Conservation (phyloP, 2,888 invertebrate genomes). For the Molanna angustata region DNA sequence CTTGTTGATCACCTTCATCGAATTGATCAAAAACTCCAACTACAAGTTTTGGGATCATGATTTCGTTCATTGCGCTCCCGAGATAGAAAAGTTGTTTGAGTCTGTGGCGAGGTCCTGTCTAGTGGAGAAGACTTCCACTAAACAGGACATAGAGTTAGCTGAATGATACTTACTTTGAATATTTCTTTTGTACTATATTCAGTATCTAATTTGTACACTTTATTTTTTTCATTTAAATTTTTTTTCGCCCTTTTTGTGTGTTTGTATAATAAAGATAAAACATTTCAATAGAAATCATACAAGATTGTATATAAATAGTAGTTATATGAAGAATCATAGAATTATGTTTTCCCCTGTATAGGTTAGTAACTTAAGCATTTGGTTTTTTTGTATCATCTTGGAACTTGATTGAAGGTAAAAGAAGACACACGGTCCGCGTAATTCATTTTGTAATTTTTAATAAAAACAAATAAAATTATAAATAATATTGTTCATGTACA, state of each 20-base stretch:
- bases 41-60: conserved; percentile 99
- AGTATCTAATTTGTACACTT: no score
- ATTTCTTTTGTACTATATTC: no score
- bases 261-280: no score
- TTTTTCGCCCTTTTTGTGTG: no score
- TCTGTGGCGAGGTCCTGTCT: conserved; percentile 96
- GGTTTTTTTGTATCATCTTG: conserved; percentile 11
- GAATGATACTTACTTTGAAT: conserved; percentile 51
- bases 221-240: no score
- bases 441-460: conserved; percentile 19
- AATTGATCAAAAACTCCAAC: conserved; percentile 96
- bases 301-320: not conserved
- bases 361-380: conserved; percentile 6
- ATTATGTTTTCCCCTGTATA: not conserved
- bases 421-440: conserved; percentile 13
- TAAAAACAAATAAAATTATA: conserved; percentile 10
- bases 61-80: conserved; percentile 98
- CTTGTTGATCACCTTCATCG: conserved; percentile 96
- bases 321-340: not conserved
- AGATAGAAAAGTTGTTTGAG: conserved; percentile 98
- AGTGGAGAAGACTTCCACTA: conserved; percentile 71
- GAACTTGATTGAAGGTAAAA: conserved; percentile 7
- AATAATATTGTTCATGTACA: conserved; percentile 14
- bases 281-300: no score
- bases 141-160: conserved; percentile 62